Evolutionary conservation across 2,888 invertebrate genomes (phyloP).

Genomic region (Netelia fuscicornis): DNA sequence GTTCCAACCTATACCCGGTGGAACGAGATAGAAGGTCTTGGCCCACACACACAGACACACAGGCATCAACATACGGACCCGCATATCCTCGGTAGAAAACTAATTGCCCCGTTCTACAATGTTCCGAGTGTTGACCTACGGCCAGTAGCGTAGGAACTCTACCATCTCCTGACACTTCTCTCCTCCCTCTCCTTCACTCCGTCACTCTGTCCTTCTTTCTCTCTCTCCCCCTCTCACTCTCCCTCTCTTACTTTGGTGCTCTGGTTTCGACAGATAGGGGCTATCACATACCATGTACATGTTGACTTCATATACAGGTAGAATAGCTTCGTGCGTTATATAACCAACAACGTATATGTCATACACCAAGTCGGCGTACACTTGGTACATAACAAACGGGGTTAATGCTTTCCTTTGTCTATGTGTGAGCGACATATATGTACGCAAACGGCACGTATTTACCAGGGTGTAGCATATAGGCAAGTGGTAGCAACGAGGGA

Average conservation of each 20-base stretch:
- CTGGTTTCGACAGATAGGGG: conserved; percentile 62
- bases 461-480: neutral
- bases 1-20: neutral
- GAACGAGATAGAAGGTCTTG: neutral
- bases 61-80: conserved; percentile 39
- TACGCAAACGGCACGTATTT: neutral
- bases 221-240: conserved; percentile 10
- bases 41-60: conserved; percentile 6
- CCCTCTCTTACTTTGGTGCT: conserved; percentile 9
- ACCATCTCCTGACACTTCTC: conserved; percentile 44
- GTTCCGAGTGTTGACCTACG: conserved; percentile 68
- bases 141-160: conserved; percentile 51
- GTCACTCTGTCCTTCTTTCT: conserved; percentile 25
- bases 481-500: too few relatives aligned
- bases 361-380: neutral
- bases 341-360: conserved; percentile 21
- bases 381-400: conserved; percentile 27
- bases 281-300: conserved; percentile 41
- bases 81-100: conserved; percentile 66
- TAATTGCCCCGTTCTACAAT: conserved; percentile 68
- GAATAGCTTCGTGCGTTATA: conserved; percentile 24
- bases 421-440: conserved; percentile 12
- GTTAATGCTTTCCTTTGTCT: conserved; percentile 2
- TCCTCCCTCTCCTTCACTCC: neutral
- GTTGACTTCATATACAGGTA: conserved; percentile 12